These are phyloP conservation scores for Gymnogyps californianus DNA, from an alignment of 2,113 vertebrate genomes.

Conservation along the genomic window DNA sequence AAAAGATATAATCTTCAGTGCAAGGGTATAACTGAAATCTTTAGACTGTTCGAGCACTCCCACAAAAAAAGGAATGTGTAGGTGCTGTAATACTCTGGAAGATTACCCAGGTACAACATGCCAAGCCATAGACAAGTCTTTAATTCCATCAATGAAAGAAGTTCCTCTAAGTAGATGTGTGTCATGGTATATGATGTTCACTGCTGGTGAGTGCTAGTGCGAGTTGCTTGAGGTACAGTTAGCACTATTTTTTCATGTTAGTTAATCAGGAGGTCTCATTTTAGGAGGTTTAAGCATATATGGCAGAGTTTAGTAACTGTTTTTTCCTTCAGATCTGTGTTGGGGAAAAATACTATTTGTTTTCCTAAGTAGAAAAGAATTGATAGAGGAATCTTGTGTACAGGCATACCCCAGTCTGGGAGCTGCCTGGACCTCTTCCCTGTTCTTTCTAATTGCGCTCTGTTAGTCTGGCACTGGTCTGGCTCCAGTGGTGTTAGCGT, in stretches of 20 bases:
- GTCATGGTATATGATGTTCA: rapidly evolving
- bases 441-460: neutral
- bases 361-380: neutral
- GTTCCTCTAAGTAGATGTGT: neutral
- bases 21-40: neutral
- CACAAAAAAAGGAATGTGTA: rapidly evolving
- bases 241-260: neutral
- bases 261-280: neutral
- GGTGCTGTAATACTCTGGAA: neutral
- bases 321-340: neutral
- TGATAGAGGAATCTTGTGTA: neutral
- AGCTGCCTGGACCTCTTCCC: neutral
- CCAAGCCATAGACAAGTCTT: neutral
- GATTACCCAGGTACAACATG: rapidly evolving
- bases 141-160: neutral
- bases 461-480: neutral
- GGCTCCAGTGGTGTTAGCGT: no score
- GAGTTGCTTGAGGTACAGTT: neutral
- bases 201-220: rapidly evolving
- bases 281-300: neutral
- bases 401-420: rapidly evolving
- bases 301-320: neutral
- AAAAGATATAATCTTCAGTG: neutral
- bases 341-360: neutral
- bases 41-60: neutral